These are phyloP conservation scores for Standfussiana lucernea DNA, from an alignment of 2,888 invertebrate species.

Conservation along the genomic window DNA sequence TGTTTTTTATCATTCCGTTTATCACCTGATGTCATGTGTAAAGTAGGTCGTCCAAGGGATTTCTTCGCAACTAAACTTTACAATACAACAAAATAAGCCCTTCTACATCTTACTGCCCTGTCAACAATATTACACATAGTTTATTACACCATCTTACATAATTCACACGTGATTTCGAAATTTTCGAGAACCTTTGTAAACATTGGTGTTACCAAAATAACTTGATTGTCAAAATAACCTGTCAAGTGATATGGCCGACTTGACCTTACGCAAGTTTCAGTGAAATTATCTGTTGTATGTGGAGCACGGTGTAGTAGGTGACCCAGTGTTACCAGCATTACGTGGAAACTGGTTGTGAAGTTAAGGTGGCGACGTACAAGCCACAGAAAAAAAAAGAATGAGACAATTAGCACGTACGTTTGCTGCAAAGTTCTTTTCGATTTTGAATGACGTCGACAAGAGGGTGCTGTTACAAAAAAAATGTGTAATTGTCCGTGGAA, in stretches of 20 bases:
- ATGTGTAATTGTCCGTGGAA: background rate
- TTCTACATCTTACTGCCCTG: slow-evolving; percentile 16
- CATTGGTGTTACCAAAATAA: slow-evolving; percentile 52
- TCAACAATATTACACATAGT: slow-evolving; percentile 41
- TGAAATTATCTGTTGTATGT: slow-evolving; percentile 65
- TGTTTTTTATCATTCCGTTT: background rate
- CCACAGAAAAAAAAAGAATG: background rate
- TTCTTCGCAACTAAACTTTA: slow-evolving; percentile 14
- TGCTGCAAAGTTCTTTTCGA: background rate
- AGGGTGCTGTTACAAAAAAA: background rate
- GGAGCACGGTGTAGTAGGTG: slow-evolving; percentile 49
- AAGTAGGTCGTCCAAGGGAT: slow-evolving; percentile 12
- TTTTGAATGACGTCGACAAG: background rate
- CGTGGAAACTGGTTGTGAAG: slow-evolving; percentile 60
- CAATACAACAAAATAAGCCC: slow-evolving; percentile 10
- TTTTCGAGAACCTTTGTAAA: slow-evolving; percentile 54
- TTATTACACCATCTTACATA: slow-evolving; percentile 51
- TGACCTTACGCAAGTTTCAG: slow-evolving; percentile 69
- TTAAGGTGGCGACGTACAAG: slow-evolving; percentile 32
- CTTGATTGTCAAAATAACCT: slow-evolving; percentile 52
- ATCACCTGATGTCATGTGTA: background rate
- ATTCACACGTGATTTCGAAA: slow-evolving; percentile 37
- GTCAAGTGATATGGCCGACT: slow-evolving; percentile 57
- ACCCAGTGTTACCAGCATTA: slow-evolving; percentile 48
- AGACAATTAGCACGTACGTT: background rate